These are phyloP conservation scores for Bolinopsis microptera DNA, from an alignment of 37 sponge, comb jelly and placozoan genomes.

Conservation along the genomic window DNA sequence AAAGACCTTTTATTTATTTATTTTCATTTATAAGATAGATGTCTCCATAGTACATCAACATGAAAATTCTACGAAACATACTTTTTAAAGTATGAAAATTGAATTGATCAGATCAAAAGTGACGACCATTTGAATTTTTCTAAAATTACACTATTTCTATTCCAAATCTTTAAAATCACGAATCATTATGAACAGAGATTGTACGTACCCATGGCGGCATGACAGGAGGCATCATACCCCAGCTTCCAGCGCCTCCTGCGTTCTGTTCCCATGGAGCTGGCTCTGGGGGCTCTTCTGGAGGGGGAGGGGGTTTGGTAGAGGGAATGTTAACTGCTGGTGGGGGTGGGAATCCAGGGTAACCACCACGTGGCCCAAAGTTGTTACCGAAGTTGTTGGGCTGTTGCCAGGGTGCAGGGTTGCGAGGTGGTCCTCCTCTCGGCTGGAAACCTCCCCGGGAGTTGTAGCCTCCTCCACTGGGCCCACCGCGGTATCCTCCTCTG, in stretches of 20 bases:
- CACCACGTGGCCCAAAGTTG: neutral
- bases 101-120: too few species aligned
- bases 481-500: neutral
- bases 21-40: too few species aligned
- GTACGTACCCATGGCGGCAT: conserved; percentile 48
- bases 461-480: neutral
- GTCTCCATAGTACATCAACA: too few species aligned
- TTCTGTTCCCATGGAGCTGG: conserved; percentile 14
- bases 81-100: too few species aligned
- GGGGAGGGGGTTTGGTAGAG: conserved; percentile 10
- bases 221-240: neutral
- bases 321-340: neutral
- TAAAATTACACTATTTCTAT: too few species aligned
- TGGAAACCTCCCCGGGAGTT: neutral
- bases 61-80: too few species aligned
- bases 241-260: neutral
- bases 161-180: too few species aligned
- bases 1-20: too few species aligned
- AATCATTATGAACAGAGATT: neutral
- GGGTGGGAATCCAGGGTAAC: conserved; percentile 33
- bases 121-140: too few species aligned
- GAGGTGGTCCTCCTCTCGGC: neutral
- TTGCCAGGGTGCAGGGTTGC: conserved; percentile 28
- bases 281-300: conserved; percentile 45
- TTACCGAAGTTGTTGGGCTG: neutral